Conservation (phyloP, 2,888 invertebrate genomes). For the Cordilura impudica region DNA sequence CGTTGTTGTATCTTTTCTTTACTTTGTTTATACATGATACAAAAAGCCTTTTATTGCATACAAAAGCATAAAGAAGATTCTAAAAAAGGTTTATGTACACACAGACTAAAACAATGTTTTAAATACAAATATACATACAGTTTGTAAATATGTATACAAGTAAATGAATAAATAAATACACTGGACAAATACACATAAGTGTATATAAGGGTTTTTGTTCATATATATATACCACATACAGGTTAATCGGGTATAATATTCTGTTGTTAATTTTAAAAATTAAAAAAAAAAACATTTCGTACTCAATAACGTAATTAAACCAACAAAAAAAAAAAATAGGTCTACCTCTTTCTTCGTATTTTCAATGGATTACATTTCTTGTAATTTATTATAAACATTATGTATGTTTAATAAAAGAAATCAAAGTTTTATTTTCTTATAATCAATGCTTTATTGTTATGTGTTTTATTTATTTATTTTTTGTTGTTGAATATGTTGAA, state of each 20-base stretch:
- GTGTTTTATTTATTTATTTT: background rate
- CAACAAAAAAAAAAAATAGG: slow-evolving; percentile 39
- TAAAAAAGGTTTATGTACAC: slow-evolving; percentile 35
- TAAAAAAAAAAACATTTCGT: slow-evolving; percentile 4
- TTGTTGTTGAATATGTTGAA: background rate
- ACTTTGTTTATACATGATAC: slow-evolving; percentile 33
- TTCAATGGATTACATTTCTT: slow-evolving; percentile 39
- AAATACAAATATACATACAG: background rate
- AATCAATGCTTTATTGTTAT: slow-evolving; percentile 46
- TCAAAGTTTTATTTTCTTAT: slow-evolving; percentile 18
- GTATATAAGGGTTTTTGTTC: background rate
- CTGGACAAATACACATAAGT: background rate
- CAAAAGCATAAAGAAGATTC: background rate
- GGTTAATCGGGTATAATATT: background rate
- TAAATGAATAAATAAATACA: background rate
- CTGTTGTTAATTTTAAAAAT: background rate
- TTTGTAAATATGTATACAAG: background rate
- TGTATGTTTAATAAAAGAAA: slow-evolving; percentile 42
- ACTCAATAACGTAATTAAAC: slow-evolving; percentile 47
- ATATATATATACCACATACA: background rate
- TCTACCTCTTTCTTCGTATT: slow-evolving; percentile 3
- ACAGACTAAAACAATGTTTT: slow-evolving; percentile 1
- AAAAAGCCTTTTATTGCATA: background rate
- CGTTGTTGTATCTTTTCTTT: slow-evolving; percentile 53
- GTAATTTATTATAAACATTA: slow-evolving; percentile 51